Evolutionary conservation across 2,888 invertebrate species (phyloP).

Genomic region (Meiosimyza platycephala): DNA sequence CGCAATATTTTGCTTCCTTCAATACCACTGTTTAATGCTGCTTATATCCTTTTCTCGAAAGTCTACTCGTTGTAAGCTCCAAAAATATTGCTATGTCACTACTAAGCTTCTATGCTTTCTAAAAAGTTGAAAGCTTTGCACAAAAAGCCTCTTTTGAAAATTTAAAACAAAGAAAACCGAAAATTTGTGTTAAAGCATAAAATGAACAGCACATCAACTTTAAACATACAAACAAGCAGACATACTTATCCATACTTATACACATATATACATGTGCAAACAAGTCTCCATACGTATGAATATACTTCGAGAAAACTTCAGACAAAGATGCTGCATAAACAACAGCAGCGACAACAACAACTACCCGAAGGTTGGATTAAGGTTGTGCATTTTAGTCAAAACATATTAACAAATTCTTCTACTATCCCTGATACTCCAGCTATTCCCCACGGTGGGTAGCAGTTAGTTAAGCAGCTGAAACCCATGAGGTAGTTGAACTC

Average conservation of each 20-base stretch:
- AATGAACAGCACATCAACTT: slow-evolving; percentile 23
- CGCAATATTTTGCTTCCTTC: too few relatives aligned
- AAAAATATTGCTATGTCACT: too few relatives aligned
- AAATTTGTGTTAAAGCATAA: slow-evolving; percentile 21
- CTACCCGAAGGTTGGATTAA: neutral
- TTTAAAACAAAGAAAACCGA: slow-evolving; percentile 26
- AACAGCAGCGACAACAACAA: neutral
- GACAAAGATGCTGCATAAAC: neutral
- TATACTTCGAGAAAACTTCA: neutral
- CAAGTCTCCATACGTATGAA: neutral
- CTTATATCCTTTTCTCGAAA: too few relatives aligned
- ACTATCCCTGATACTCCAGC: too few relatives aligned
- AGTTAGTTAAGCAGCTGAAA: too few relatives aligned
- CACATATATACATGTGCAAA: neutral
- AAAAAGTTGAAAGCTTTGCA: slow-evolving; percentile 3
- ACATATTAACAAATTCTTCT: neutral
- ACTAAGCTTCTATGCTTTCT: neutral
- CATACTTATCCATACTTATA: neutral
- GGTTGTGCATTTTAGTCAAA: slow-evolving; percentile 12
- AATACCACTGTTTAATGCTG: too few relatives aligned
- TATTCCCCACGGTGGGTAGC: too few relatives aligned
- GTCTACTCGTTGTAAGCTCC: too few relatives aligned
- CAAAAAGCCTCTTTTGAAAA: slow-evolving; percentile 17
- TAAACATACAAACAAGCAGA: slow-evolving; percentile 3
- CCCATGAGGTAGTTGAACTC: slow-evolving; percentile 32